Evolutionary conservation across 1,140 invertebrate genomes (phyloP).

Genomic region (Chrysoperla carnea): DNA sequence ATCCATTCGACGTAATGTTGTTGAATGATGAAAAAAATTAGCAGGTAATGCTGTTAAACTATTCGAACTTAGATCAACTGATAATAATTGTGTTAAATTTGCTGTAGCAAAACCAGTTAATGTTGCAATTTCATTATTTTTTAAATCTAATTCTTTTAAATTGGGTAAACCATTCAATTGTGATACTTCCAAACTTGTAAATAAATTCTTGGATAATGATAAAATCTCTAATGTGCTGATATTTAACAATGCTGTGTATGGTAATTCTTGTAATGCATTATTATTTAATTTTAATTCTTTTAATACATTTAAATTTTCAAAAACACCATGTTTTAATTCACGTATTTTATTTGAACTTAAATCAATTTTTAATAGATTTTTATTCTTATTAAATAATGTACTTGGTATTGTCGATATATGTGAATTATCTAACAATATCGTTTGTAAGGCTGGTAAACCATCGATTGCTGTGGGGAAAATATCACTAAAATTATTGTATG

Average conservation of each 20-base stretch:
- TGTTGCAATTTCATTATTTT: conserved; percentile 53
- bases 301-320: conserved; percentile 46
- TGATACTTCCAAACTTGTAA: conserved; percentile 56
- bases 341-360: conserved; percentile 46
- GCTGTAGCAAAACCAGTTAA: conserved; percentile 58
- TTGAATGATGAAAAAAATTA: conserved; percentile 60
- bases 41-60: conserved; percentile 53
- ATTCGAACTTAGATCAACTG: conserved; percentile 59
- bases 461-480: conserved; percentile 46
- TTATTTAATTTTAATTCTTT: conserved; percentile 54
- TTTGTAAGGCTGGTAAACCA: conserved; percentile 54
- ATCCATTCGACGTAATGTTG: conserved; percentile 52
- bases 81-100: conserved; percentile 49
- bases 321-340: conserved; percentile 44
- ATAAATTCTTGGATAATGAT: conserved; percentile 49
- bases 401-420: conserved; percentile 45
- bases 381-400: conserved; percentile 51
- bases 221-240: conserved; percentile 54
- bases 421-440: conserved; percentile 46
- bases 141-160: conserved; percentile 54
- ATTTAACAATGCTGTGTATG: conserved; percentile 55
- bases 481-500: conserved; percentile 58
- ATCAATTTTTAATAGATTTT: conserved; percentile 52
- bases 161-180: conserved; percentile 52
- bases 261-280: conserved; percentile 55